Evolutionary conservation across 2,797 vertebrate species (phyloP).

Genomic region (Siniperca scherzeri): DNA sequence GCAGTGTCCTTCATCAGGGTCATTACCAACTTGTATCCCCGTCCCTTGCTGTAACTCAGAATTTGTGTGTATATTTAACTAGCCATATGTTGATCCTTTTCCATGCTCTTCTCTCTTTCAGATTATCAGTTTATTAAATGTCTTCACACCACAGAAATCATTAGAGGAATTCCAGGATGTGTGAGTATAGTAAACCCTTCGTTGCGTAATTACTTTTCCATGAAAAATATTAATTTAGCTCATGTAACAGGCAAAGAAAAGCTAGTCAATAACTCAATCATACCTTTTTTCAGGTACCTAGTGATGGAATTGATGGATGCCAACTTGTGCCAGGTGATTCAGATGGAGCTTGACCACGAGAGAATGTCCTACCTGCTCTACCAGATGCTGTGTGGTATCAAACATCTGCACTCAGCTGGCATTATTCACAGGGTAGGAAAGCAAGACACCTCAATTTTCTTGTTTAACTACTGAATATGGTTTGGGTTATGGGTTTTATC

Average conservation of each 20-base stretch:
- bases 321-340: conserved; percentile 99
- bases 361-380: conserved; percentile 99
- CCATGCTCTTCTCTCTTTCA: conserved; percentile 82
- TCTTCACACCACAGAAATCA: conserved; percentile 99
- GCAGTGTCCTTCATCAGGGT: conserved; percentile 58
- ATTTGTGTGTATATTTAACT: conserved; percentile 5
- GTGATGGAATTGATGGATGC: conserved; percentile 99
- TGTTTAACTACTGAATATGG: neutral
- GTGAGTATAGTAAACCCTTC: conserved; percentile 86
- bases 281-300: conserved; percentile 89
- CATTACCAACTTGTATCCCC: conserved; percentile 32
- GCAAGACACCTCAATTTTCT: neutral
- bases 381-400: conserved; percentile 99
- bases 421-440: conserved; percentile 98
- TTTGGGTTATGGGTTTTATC: neutral
- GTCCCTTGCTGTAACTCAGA: neutral
- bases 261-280: neutral
- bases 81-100: conserved; percentile 16
- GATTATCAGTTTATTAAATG: conserved; percentile 99
- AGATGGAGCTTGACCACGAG: conserved; percentile 99
- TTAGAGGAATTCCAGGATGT: conserved; percentile 99
- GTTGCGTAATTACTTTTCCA: conserved; percentile 16
- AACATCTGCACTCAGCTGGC: conserved; percentile 98
- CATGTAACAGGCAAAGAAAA: neutral
- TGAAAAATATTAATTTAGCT: neutral